phyloP scores from a whole-genome alignment of 2,113 vertebrate genomes.

The Struthidea cinerea region DNA sequence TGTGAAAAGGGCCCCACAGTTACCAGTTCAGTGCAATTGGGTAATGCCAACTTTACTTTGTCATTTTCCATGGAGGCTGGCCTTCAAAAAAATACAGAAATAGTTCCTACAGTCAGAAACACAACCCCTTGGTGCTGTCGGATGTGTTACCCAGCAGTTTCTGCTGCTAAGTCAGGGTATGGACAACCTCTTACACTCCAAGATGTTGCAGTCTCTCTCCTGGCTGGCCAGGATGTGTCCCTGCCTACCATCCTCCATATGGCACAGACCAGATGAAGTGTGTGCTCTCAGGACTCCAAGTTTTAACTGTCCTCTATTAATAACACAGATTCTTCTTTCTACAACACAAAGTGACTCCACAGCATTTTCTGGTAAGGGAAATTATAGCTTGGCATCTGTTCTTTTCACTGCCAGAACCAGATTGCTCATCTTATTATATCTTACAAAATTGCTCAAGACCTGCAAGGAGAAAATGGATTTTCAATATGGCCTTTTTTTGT shows the following conservation, averaged over 20 bases:
- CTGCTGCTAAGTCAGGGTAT: not conserved
- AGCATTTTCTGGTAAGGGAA: slow-evolving; percentile 53
- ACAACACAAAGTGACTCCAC: slow-evolving; percentile 44
- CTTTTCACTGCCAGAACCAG: slow-evolving; percentile 65
- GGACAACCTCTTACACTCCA: not conserved
- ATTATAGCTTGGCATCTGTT: slow-evolving; percentile 65
- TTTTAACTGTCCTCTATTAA: slow-evolving; percentile 43
- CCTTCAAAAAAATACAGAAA: not conserved
- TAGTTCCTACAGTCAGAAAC: not conserved
- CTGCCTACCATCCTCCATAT: not conserved
- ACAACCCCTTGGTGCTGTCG: not conserved
- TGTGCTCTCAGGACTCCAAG: not conserved
- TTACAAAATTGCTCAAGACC: slow-evolving; percentile 59
- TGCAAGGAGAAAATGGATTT: slow-evolving; percentile 63
- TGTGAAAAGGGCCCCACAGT: not conserved
- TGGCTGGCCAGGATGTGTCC: not conserved
- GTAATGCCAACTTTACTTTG: not conserved
- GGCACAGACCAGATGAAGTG: not conserved
- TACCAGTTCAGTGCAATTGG: not conserved
- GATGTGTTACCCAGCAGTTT: not conserved
- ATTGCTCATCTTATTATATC: slow-evolving; percentile 67
- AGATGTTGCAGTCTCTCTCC: not conserved
- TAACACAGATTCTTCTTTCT: slow-evolving; percentile 10
- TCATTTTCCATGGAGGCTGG: not conserved
- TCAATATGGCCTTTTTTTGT: slow-evolving; percentile 26